Conservation (phyloP, 2,888 invertebrate species). For the Nezara viridula region DNA sequence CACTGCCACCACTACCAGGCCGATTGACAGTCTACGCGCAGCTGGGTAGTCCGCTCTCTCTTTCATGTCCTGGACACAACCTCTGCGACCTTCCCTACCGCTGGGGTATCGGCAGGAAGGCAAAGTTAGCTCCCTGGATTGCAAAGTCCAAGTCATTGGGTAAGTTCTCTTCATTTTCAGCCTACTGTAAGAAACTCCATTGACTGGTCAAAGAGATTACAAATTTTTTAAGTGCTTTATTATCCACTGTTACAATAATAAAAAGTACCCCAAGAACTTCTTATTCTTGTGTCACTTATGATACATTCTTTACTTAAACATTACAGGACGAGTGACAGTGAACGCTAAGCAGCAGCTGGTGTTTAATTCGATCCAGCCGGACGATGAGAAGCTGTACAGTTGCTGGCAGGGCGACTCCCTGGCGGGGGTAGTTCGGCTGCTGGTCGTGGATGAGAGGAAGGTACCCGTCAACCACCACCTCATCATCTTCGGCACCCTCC, state of each 20-base stretch:
- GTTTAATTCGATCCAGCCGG: slow-evolving; percentile 44
- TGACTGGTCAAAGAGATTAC: too few relatives aligned
- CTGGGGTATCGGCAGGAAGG: slow-evolving; percentile 56
- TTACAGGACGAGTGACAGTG: slow-evolving; percentile 44
- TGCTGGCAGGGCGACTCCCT: slow-evolving; percentile 77
- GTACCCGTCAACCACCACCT: slow-evolving; percentile 34
- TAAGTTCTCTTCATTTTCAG: neutral
- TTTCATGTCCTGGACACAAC: slow-evolving; percentile 59
- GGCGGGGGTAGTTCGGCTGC: slow-evolving; percentile 75
- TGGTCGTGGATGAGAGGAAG: slow-evolving; percentile 39
- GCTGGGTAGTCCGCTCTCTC: slow-evolving; percentile 29
- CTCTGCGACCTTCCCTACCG: slow-evolving; percentile 52
- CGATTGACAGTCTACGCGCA: slow-evolving; percentile 69
- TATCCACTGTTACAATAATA: too few relatives aligned
- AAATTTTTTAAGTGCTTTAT: too few relatives aligned
- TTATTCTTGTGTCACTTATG: too few relatives aligned
- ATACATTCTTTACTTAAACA: neutral
- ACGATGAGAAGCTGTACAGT: slow-evolving; percentile 68
- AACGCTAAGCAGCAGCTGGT: slow-evolving; percentile 39
- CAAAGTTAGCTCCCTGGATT: slow-evolving; percentile 40
- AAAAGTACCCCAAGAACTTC: too few relatives aligned
- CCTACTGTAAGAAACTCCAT: too few relatives aligned
- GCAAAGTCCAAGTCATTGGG: slow-evolving; percentile 2
- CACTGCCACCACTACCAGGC: slow-evolving; percentile 69
- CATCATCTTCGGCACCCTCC: slow-evolving; percentile 5